Evolutionary conservation across 2,113 vertebrate genomes (phyloP).

Genomic region (Oreochromis niloticus): DNA sequence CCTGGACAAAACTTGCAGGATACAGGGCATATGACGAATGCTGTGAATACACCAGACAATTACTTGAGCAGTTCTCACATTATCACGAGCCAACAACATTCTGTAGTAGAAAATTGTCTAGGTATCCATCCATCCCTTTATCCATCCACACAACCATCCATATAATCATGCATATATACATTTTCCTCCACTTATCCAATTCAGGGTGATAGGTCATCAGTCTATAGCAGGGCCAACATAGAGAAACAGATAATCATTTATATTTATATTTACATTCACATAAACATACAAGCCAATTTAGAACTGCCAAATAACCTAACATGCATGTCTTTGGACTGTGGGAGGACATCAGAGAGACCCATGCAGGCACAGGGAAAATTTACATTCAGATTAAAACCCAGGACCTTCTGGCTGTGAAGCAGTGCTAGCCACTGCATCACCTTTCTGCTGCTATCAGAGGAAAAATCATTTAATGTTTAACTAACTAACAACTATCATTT

Average conservation of each 20-base stretch:
- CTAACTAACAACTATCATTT: not conserved
- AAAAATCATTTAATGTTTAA: not conserved
- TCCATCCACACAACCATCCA: not conserved
- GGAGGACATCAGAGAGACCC: not conserved
- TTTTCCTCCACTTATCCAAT: not conserved
- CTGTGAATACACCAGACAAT: not conserved
- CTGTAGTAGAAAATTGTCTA: rapidly evolving
- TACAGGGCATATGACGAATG: not conserved
- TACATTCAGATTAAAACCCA: not conserved
- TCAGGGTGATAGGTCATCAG: not conserved
- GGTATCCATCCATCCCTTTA: not conserved
- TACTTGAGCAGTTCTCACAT: not conserved
- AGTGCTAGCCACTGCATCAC: not conserved
- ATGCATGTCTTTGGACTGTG: not conserved
- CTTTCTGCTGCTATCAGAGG: not conserved
- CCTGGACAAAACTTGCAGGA: not conserved
- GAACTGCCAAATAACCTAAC: not conserved
- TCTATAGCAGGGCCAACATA: not conserved
- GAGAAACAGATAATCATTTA: not conserved
- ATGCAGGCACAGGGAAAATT: not conserved
- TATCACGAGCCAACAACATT: not conserved
- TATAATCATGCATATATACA: not conserved
- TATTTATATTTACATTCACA: not conserved
- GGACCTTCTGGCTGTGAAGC: not conserved
- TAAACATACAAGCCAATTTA: not conserved